phyloP scores from a whole-genome alignment of 2,797 vertebrate species.

The Allenopithecus nigroviridis region DNA sequence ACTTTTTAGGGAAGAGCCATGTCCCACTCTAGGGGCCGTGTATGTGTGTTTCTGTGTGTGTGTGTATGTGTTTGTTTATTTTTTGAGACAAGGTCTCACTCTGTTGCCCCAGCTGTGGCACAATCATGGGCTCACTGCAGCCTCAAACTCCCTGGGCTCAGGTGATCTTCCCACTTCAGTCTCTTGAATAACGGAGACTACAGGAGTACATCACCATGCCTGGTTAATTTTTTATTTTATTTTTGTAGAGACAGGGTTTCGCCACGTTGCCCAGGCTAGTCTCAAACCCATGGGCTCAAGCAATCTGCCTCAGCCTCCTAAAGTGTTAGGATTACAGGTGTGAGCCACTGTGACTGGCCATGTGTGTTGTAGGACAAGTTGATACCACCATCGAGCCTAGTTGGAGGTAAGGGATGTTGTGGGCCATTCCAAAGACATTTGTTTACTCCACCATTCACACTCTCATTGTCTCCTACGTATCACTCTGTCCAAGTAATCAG shows the following conservation, averaged over 20 bases:
- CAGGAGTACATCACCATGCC: too few relatives aligned
- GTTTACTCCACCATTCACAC: neutral
- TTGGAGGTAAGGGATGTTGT: neutral
- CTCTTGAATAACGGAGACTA: too few relatives aligned
- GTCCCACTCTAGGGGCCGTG: neutral
- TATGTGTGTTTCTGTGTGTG: neutral
- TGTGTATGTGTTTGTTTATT: too few relatives aligned
- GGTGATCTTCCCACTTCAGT: too few relatives aligned
- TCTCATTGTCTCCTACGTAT: neutral
- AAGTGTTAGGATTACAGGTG: neutral
- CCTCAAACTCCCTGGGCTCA: too few relatives aligned
- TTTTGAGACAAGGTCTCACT: neutral
- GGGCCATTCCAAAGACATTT: neutral
- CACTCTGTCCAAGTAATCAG: neutral
- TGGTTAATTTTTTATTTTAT: too few relatives aligned
- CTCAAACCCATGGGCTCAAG: too few relatives aligned
- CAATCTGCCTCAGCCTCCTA: too few relatives aligned
- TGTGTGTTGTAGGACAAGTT: neutral
- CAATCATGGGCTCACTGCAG: neutral
- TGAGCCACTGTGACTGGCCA: neutral
- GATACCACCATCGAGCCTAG: neutral
- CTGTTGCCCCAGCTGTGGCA: neutral
- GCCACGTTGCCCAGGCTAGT: too few relatives aligned
- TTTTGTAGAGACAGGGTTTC: too few relatives aligned
- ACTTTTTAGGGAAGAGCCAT: neutral